These are phyloP conservation scores for Pluvialis apricaria DNA, from an alignment of 2,113 vertebrate genomes.

Conservation along the genomic window DNA sequence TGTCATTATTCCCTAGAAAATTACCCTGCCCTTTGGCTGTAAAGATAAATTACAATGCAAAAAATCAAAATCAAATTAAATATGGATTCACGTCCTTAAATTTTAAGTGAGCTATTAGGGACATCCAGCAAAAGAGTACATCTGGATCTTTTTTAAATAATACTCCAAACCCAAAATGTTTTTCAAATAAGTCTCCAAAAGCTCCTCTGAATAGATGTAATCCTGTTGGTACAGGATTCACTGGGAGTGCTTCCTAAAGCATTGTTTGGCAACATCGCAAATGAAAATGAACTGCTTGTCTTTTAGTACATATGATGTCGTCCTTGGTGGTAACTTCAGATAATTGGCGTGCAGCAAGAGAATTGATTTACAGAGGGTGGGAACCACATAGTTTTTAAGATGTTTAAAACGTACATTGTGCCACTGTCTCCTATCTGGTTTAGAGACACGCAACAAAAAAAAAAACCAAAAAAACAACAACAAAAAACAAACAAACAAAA, in stretches of 20 bases:
- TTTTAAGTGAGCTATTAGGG: neutral
- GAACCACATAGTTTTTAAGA: neutral
- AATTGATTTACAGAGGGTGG: neutral
- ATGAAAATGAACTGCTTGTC: neutral
- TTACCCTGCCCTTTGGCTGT: neutral
- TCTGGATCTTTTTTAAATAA: neutral
- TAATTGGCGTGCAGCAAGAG: neutral
- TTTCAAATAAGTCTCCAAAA: neutral
- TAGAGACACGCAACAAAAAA: neutral
- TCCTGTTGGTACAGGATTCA: neutral
- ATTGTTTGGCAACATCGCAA: neutral
- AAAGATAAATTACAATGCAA: neutral
- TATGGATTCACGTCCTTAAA: neutral
- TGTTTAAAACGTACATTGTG: neutral
- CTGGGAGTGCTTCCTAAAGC: neutral
- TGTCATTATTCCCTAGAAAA: slow-evolving; percentile 13
- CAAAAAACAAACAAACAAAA: too few relatives aligned
- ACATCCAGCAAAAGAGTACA: neutral
- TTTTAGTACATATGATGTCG: neutral
- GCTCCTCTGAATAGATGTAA: neutral
- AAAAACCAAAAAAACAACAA: too few relatives aligned
- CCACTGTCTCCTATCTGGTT: neutral
- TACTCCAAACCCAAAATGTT: neutral
- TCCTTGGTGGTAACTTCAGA: neutral
- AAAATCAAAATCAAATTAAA: slow-evolving; percentile 1